A percentile compares a stretch with the other conserved stretches of the same genome.
Evolutionary conservation across 92 coral and sea anemone species (phyloP).

Genomic region (Epizoanthus rinbou): DNA sequence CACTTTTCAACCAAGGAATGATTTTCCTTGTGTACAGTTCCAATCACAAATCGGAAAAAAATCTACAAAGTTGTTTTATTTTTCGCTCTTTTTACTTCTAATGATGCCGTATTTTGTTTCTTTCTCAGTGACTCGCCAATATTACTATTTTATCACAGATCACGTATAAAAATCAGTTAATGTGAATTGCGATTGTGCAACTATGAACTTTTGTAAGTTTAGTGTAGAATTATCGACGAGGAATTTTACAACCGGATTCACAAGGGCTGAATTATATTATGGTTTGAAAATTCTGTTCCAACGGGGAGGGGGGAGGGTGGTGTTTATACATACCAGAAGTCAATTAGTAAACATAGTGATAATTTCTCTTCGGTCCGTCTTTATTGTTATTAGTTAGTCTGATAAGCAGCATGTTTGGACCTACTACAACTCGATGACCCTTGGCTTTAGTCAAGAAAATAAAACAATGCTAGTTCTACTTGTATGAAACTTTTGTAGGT

Average conservation of each 20-base stretch:
- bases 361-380: conserved; percentile 13
- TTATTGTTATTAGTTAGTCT: conserved; percentile 21
- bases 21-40: background rate
- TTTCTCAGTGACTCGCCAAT: conserved; percentile 1
- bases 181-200: background rate
- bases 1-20: background rate
- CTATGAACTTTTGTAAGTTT: conserved; percentile 28
- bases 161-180: conserved; percentile 1
- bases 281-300: background rate
- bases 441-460: background rate
- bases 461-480: background rate
- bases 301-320: background rate
- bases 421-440: background rate
- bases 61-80: background rate
- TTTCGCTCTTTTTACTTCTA: background rate
- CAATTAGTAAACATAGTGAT: background rate
- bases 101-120: background rate
- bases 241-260: conserved; percentile 1
- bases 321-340: conserved; percentile 2
- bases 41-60: background rate
- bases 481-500: conserved; percentile 14
- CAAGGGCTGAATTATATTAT: background rate
- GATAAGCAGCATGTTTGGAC: conserved; percentile 14
- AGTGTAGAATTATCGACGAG: conserved; percentile 20
- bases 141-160: background rate